phyloP scores from a whole-genome alignment of 2,888 invertebrate species.

The Cenopis cana region DNA sequence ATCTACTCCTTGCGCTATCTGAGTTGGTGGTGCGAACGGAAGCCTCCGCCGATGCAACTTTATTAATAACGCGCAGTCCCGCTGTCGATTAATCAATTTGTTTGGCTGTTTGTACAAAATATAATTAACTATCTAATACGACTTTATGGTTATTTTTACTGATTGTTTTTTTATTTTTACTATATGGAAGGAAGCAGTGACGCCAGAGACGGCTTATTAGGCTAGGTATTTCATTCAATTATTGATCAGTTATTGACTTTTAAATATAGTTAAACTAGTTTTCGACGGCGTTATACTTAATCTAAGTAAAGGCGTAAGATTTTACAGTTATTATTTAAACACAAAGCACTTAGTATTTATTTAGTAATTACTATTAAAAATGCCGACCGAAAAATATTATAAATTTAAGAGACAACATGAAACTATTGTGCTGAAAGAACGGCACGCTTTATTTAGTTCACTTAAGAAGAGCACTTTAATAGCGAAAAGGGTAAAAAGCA shows the following conservation, averaged over 20 bases:
- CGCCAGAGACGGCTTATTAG: neutral
- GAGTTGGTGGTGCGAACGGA: conserved; percentile 33
- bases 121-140: neutral
- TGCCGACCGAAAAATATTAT: neutral
- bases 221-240: neutral
- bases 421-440: neutral
- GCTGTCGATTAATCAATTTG: conserved; percentile 12
- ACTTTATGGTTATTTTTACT: too few species aligned
- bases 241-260: neutral
- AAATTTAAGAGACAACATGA: conserved; percentile 3
- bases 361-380: neutral
- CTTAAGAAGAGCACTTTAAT: conserved; percentile 47
- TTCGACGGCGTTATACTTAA: too few species aligned
- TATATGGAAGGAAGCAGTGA: neutral
- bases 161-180: too few species aligned
- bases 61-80: conserved; percentile 25
- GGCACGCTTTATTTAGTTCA: conserved; percentile 30
- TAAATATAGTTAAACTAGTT: neutral
- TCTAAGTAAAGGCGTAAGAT: neutral
- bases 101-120: neutral
- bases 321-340: neutral
- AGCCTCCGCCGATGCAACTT: conserved; percentile 22
- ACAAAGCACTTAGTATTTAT: neutral
- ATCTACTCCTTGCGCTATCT: conserved; percentile 48
- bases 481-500: conserved; percentile 55